These are phyloP conservation scores for Rousettus leschenaultii DNA, from an alignment of 2,113 vertebrate genomes.

Conservation along the genomic window DNA sequence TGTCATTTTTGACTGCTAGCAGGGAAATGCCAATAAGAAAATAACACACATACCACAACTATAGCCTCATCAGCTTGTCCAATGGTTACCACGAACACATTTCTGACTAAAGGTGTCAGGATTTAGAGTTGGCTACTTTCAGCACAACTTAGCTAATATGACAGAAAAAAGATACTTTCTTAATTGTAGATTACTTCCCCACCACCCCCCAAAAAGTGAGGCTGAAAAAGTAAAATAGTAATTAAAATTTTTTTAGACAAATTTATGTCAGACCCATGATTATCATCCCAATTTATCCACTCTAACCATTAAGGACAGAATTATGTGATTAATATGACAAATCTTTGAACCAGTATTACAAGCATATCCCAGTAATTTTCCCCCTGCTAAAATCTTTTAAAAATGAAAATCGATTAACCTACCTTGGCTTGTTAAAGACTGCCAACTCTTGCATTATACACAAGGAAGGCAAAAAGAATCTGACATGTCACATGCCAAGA, in stretches of 20 bases:
- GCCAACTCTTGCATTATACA: constrained; percentile 72
- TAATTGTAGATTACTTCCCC: neutral
- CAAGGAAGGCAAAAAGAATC: constrained; percentile 70
- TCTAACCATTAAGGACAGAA: constrained; percentile 10
- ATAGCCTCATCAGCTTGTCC: neutral
- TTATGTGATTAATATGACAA: constrained; percentile 27
- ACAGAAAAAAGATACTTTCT: constrained; percentile 29
- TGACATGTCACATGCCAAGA: constrained; percentile 79
- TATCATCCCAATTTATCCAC: constrained; percentile 43
- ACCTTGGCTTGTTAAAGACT: constrained; percentile 73
- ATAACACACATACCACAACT: neutral
- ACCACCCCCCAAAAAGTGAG: neutral
- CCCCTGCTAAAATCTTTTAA: constrained; percentile 43
- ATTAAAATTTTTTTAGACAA: neutral
- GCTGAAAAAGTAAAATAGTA: constrained; percentile 35
- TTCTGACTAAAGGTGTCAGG: neutral
- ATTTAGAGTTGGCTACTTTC: constrained; percentile 42
- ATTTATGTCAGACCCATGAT: constrained; percentile 35
- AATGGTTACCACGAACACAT: neutral
- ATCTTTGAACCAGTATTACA: constrained; percentile 53
- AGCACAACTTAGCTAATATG: constrained; percentile 39
- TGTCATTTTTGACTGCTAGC: neutral
- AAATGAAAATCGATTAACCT: constrained; percentile 53
- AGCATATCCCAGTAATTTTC: constrained; percentile 42
- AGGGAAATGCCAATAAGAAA: constrained; percentile 10